phyloP scores from a whole-genome alignment of 2,113 vertebrate species.

The Manacus vitellinus region DNA sequence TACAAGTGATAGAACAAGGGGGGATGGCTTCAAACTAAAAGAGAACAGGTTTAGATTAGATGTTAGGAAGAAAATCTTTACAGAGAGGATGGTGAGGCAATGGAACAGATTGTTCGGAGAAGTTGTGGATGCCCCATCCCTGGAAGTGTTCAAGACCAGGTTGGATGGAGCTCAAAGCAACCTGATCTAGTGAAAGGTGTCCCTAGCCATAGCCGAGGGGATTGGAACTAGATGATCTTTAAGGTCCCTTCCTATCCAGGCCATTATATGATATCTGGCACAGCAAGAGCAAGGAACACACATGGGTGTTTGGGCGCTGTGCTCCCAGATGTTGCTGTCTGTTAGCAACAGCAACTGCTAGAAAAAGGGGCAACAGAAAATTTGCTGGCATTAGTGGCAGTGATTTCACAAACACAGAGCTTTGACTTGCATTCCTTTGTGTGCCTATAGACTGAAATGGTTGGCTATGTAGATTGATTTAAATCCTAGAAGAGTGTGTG shows the following conservation, averaged over 20 bases:
- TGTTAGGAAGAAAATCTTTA: neutral
- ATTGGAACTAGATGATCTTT: neutral
- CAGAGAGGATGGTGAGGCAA: no score
- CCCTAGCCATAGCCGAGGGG: neutral
- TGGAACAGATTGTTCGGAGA: neutral
- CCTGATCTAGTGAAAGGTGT: neutral
- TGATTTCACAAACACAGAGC: rapidly evolving
- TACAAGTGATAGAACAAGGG: neutral
- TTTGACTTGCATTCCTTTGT: neutral
- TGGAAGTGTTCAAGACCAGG: neutral
- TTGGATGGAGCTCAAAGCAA: neutral
- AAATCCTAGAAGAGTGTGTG: slow-evolving; percentile 4
- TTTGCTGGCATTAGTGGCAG: neutral
- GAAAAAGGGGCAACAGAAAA: neutral
- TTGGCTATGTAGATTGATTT: neutral
- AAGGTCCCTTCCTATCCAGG: neutral
- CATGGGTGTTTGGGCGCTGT: neutral
- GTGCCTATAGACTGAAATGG: neutral
- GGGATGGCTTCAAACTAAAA: neutral
- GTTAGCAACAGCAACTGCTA: neutral
- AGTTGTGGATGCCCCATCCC: no score
- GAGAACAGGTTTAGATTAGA: neutral
- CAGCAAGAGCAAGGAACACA: neutral
- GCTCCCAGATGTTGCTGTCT: neutral
- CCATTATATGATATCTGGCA: neutral